Evolutionary conservation across 2,888 invertebrate species (phyloP).

Genomic region (Esperia sulphurella): DNA sequence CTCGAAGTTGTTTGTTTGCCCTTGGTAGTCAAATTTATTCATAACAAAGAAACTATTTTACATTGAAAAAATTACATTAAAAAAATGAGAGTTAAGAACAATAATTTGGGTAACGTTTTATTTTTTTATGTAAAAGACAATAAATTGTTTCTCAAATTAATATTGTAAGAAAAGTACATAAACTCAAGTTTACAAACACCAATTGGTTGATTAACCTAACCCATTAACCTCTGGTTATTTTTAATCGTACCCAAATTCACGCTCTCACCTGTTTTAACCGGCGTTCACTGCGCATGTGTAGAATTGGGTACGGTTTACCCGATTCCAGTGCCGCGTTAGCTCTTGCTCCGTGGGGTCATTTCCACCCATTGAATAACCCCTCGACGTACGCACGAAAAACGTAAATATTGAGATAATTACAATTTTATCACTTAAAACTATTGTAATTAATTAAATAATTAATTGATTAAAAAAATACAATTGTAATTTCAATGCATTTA

Average conservation of each 20-base stretch:
- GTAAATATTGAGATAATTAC: slow-evolving; percentile 12
- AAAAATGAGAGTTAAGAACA: no score
- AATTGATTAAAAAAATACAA: not conserved
- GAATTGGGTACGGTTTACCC: not conserved
- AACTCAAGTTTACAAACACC: no score
- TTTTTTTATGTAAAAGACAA: no score
- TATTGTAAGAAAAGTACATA: no score
- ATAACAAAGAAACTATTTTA: no score
- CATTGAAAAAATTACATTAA: no score
- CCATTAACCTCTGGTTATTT: not conserved
- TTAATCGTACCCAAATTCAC: not conserved
- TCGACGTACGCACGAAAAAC: slow-evolving; percentile 12
- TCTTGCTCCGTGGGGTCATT: slow-evolving; percentile 18
- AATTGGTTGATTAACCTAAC: no score
- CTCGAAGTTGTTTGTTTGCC: no score
- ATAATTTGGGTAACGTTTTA: no score
- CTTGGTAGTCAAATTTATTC: no score
- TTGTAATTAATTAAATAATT: not conserved
- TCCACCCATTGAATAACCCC: slow-evolving; percentile 2
- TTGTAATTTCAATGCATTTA: not conserved
- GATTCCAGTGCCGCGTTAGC: slow-evolving; percentile 22
- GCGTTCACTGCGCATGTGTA: not conserved
- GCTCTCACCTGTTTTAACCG: not conserved
- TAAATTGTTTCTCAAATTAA: no score
- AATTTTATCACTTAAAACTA: not conserved